phyloP scores from a whole-genome alignment of 2,888 invertebrate genomes.

The Agrotis ipsilon region DNA sequence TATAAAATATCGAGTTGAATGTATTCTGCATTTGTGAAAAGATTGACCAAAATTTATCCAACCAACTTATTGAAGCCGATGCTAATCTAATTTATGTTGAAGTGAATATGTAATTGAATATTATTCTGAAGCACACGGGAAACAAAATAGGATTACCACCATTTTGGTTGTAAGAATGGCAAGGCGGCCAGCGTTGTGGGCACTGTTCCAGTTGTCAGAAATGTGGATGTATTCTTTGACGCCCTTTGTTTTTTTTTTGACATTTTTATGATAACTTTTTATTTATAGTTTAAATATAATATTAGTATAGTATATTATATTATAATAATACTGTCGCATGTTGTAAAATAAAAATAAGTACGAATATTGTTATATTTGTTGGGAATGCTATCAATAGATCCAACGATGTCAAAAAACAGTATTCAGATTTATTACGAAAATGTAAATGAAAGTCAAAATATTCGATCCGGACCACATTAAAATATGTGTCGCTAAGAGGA shows the following conservation, averaged over 20 bases:
- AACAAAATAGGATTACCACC: background rate
- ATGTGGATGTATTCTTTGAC: too few relatives aligned
- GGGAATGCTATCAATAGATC: background rate
- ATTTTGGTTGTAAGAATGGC: too few relatives aligned
- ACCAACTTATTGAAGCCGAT: background rate
- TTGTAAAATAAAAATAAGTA: too few relatives aligned
- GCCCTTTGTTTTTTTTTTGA: too few relatives aligned
- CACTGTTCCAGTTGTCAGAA: too few relatives aligned
- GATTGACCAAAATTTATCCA: background rate
- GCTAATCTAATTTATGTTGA: background rate
- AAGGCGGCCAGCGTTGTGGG: too few relatives aligned
- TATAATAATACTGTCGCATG: too few relatives aligned
- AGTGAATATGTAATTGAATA: slow-evolving; percentile 1
- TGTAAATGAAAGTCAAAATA: background rate
- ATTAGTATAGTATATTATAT: too few relatives aligned
- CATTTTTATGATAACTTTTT: too few relatives aligned
- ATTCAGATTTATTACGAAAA: slow-evolving; percentile 28
- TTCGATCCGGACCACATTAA: slow-evolving; percentile 9
- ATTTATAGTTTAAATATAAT: too few relatives aligned
- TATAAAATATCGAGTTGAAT: background rate
- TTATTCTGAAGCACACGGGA: background rate
- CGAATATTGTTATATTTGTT: slow-evolving; percentile 7
- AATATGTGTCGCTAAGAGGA: slow-evolving; percentile 24
- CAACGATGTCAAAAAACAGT: background rate
- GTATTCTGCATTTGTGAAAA: background rate